Conservation (phyloP, 2,888 invertebrate genomes). For the Frankliniella intonsa region DNA sequence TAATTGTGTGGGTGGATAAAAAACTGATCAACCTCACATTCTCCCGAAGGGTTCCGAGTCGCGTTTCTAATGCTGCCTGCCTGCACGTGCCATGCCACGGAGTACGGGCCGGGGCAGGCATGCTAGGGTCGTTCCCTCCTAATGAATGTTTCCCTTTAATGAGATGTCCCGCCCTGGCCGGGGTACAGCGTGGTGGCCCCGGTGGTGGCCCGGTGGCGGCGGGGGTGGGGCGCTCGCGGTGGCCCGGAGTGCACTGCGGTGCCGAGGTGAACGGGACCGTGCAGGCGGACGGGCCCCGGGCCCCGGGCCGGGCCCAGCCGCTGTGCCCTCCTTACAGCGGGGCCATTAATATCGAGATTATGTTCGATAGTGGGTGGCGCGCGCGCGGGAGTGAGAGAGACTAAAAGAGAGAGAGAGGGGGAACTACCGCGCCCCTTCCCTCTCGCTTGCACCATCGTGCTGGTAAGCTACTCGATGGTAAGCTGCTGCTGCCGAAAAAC, state of each 20-base stretch:
- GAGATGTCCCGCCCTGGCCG: too few relatives aligned
- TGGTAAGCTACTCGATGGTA: too few relatives aligned
- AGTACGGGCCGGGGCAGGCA: too few relatives aligned
- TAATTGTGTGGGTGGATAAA: too few relatives aligned
- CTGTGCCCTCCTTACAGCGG: background rate
- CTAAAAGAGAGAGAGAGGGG: background rate
- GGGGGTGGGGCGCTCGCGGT: background rate
- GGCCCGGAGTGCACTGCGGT: background rate
- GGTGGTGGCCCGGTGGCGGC: background rate
- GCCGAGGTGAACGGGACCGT: constrained; percentile 18
- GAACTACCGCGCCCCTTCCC: background rate
- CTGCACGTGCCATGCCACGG: too few relatives aligned
- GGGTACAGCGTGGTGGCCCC: too few relatives aligned
- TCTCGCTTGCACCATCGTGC: background rate
- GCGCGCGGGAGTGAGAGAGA: background rate
- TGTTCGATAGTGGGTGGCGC: constrained; percentile 12
- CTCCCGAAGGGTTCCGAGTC: too few relatives aligned
- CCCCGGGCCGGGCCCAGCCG: background rate
- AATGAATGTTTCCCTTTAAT: too few relatives aligned
- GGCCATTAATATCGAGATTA: constrained; percentile 21
- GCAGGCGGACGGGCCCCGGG: background rate
- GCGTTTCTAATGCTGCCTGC: too few relatives aligned
- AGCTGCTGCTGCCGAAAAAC: too few relatives aligned
- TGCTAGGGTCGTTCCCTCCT: too few relatives aligned
- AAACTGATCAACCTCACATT: too few relatives aligned